Base-by-base conservation (phyloP, 2,113 vertebrate genomes). In the Myxocyprinus asiaticus region DNA sequence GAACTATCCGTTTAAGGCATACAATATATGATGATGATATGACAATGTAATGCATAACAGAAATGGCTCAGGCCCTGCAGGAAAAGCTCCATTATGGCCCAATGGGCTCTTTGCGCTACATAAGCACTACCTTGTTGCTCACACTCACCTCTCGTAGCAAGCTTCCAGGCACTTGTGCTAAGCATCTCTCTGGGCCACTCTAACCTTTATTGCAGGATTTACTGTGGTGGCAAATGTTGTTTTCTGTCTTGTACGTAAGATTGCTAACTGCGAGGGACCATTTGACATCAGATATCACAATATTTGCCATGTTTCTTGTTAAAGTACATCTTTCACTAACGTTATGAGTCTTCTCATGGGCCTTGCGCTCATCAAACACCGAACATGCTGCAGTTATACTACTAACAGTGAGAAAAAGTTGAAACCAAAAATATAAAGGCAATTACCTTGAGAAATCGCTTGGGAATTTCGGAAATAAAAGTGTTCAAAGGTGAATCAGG, bases 151-250 rank as follows among this genome's bases (percentile, higher is more conserved):
- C 22, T 33, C 22, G 22, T 33, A 33, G 22, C 61, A 72, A 56
- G 55, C 67, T 77, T 63, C 67, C 56, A 72, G 9, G 47, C 67
- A 71, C 45, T 71, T 77, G 69, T 58, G 47, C 53, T 74, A 43
- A 73, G 58, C 66, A 75, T 42, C 70, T 69, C 44, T 61, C 14
- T 43, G 62, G 53, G 66, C 11, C 47, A 65, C 66, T 76, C 67
- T 77, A 64, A 77, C 64, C 63, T 51, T 78, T 71, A 78, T 10
- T 33, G 33, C 22, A 64, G 42, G 7, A 61, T 75, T 79, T 79
- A n/a, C 67, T 14, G 43, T 62, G 5, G 43, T 61, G 48, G 65
- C 72, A 70, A 76, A 67, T 50, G 12, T 51, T 79, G 62, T 81
- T 70, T 56, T n/a, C n/a, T n/a, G 22, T 63, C 22, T 33, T 33